Percentiles rank a stretch among this genome's conserved stretches.
Evolutionary conservation across 2,888 invertebrate genomes (phyloP).

Genomic region (Crossocerus cetratus): DNA sequence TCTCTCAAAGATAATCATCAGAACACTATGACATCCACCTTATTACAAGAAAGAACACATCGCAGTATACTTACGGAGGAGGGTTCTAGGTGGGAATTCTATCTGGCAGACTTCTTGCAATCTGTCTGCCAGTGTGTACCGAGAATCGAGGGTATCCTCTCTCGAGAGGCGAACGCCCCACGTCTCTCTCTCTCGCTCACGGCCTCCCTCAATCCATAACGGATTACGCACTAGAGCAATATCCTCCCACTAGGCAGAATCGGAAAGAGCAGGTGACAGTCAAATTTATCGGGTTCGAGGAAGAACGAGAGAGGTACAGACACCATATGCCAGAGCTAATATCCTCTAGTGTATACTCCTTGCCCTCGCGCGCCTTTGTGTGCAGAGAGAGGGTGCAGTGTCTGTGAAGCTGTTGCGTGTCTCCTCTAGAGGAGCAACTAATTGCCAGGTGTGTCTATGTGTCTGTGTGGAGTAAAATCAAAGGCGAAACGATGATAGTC

Average conservation of each 20-base stretch:
- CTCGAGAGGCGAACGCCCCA: too few relatives aligned
- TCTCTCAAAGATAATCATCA: constrained; percentile 51
- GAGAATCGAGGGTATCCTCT: too few relatives aligned
- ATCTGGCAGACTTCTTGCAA: constrained; percentile 59
- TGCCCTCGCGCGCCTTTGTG: not conserved
- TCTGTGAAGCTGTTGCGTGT: constrained; percentile 33
- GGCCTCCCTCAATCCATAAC: constrained; percentile 47
- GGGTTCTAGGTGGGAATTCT: constrained; percentile 32
- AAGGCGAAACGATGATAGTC: too few relatives aligned
- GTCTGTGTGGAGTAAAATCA: too few relatives aligned
- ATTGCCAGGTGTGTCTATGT: too few relatives aligned
- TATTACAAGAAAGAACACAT: constrained; percentile 47
- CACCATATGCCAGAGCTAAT: too few relatives aligned
- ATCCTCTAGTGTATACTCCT: too few relatives aligned
- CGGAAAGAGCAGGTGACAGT: constrained; percentile 59
- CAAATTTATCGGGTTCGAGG: constrained; percentile 7
- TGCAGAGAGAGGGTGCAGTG: constrained; percentile 37
- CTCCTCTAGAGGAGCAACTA: too few relatives aligned
- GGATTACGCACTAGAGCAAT: constrained; percentile 50
- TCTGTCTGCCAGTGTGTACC: too few relatives aligned
- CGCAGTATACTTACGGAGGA: too few relatives aligned
- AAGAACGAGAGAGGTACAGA: not conserved
- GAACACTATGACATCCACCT: constrained; percentile 61
- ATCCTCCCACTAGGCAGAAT: constrained; percentile 59
- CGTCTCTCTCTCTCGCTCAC: constrained; percentile 26